Evolutionary conservation across 2,113 vertebrate genomes (phyloP), one percentile per base, ranked within the genome.

Genomic region (Pteruthius melanotis): DNA sequence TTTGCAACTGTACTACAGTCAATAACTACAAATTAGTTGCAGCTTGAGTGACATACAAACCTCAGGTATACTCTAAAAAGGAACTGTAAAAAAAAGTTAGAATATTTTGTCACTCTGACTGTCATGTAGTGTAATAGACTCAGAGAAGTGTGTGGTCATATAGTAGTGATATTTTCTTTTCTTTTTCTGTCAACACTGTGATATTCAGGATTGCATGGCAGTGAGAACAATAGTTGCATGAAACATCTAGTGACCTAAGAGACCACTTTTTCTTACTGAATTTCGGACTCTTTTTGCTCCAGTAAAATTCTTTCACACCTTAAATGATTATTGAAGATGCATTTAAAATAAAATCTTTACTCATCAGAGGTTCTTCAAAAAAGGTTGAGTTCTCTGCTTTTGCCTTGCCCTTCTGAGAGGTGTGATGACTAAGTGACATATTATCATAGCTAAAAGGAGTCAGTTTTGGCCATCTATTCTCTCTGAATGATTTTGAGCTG

Each of bases 1-100:
- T 83, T 75, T 72, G 45, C 57, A 82, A 26, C 21, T 56, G 17
- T 49, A 21, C 40, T 60, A 26, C 35, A 78, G 44, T 63, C 72
- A 92, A 10, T 74, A 90, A 28, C 64, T 69, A 39, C 50, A 83
- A 80, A 77, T 79, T 76, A 83, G 39, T 57, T 94, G 59, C 39
- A 87, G 52, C 12, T 44, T 87, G 54, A 89, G 30, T 79, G 70
- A 61, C 27, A 33, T 33, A 53, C 42, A 71, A 54, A 74, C 26
- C 39, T 77, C 30, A 69, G n/a, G 15, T 87, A 52, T 60, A n/a
- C 5, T 82, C 17, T 60, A 27, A 72, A 89, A 92, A 54, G 30
- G 11, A 70, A 18, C 33, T 45, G 15, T n/a, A 20, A 74, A 77
- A 63, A 66, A 78, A 59, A 17, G 15, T 14, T 82, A n/a, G 10